phyloP scores from a whole-genome alignment of 1,140 invertebrate genomes.

The Chionoecetes opilio region DNA sequence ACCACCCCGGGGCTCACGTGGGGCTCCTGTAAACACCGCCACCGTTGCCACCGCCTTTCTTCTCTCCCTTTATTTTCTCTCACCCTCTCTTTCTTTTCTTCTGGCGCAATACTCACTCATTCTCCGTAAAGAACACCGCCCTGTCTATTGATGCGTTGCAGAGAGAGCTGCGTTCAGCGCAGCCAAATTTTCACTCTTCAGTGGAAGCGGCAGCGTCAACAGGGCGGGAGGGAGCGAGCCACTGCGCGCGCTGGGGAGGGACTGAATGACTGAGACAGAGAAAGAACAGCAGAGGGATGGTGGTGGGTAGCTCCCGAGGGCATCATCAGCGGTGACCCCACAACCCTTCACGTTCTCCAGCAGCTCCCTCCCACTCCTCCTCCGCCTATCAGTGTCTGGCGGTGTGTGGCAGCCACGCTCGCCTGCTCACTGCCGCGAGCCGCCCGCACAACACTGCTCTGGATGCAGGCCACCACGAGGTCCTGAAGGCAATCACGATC shows the following conservation, averaged over 20 bases:
- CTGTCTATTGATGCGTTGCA: neutral
- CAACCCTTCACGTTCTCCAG: conserved; percentile 59
- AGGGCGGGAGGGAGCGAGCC: conserved; percentile 31
- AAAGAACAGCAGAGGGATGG: conserved; percentile 40
- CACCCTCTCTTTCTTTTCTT: neutral
- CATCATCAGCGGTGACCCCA: conserved; percentile 64
- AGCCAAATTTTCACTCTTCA: too few species aligned
- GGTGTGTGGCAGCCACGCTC: neutral
- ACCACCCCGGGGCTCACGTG: neutral
- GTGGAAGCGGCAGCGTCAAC: too few species aligned
- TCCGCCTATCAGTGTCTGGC: neutral
- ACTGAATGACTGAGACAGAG: neutral
- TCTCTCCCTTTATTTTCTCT: neutral
- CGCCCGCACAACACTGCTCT: neutral
- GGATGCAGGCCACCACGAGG: neutral
- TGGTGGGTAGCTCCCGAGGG: conserved; percentile 60
- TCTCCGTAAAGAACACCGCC: neutral
- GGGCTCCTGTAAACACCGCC: conserved; percentile 11
- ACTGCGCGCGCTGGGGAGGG: conserved; percentile 20
- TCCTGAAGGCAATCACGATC: neutral
- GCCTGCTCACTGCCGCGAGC: too few species aligned
- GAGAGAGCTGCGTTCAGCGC: neutral
- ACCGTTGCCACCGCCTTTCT: neutral
- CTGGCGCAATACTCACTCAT: neutral
- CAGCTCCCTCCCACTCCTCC: conserved; percentile 19